Base-by-base conservation (phyloP, 2,888 invertebrate species). In the Sinohyriopsis cumingii region DNA sequence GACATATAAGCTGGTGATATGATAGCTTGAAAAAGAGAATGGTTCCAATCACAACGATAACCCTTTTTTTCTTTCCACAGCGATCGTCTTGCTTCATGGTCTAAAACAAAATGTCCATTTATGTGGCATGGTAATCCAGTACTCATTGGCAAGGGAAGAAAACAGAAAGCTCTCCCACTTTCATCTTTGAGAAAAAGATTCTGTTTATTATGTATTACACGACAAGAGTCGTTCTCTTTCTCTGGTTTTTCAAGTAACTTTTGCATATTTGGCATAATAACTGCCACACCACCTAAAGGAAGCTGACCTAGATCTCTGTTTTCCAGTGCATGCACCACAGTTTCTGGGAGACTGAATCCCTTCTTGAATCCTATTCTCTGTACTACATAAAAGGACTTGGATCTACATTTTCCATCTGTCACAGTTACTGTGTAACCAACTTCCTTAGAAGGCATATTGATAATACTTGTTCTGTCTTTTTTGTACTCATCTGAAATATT, bases 21-120 rank as follows among this genome's bases (percentile, higher is more conserved):
- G 20, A 86, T 76, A 24, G 80, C 62, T 15, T 67, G 55, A 20
- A 85, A 53, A 20, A 86, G 56, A 20, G 72, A 60, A 25, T 73
- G 71, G 73, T 87, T 87, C 87, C 87, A 87, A 24, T 81, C 80
- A 18, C 72, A 73, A 55, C 82, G 69, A 12, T 61, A 72, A 22
- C 76, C 56, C 22, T 66, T 60, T 33, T 75, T 72, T 5, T 75
- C 69, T 22, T 62, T 70, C 78, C 81, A 84, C 1, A 84, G 60
- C 57, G 67, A 72, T 63, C 84, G 69, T 70, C 85, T 73, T 0
- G 82, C 74, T 72, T 85, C 83, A 64, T 86, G 82, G 63, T 83
- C 84, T 12, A 87, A 71, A 9, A 79, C 81, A 78, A 86, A 87
- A 63, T 84, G 79, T 0, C 83, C 87, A 73, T 86, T 81, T 5